These are phyloP conservation scores for Camponotus floridanus DNA, from an alignment of 1,140 invertebrate genomes.

Conservation along the genomic window DNA sequence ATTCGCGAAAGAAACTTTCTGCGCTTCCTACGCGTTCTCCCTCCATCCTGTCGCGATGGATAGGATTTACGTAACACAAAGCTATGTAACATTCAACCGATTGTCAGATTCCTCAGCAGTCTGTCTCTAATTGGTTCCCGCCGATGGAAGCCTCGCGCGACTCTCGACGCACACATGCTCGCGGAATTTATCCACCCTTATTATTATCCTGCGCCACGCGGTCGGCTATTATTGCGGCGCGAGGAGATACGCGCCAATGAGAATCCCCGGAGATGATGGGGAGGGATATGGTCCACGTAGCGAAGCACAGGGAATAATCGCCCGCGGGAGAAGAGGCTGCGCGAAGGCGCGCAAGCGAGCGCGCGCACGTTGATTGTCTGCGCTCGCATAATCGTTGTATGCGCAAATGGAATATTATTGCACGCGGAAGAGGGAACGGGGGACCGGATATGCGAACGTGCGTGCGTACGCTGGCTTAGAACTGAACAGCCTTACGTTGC, in stretches of 20 bases:
- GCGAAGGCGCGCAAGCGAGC: neutral
- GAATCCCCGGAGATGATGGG: constrained; percentile 12
- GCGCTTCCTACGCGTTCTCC: neutral
- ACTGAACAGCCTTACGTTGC: constrained; percentile 49
- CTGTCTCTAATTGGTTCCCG: constrained; percentile 62
- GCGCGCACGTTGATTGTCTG: constrained; percentile 52
- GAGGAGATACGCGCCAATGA: constrained; percentile 39
- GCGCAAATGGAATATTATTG: constrained; percentile 59
- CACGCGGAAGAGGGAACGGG: constrained; percentile 7
- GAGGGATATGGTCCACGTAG: constrained; percentile 36
- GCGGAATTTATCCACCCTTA: constrained; percentile 44
- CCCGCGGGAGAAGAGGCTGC: constrained; percentile 35
- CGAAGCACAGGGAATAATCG: constrained; percentile 43
- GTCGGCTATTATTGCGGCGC: constrained; percentile 33
- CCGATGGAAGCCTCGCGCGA: constrained; percentile 6
- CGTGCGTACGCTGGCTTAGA: constrained; percentile 29
- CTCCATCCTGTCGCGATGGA: neutral
- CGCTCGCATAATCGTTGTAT: constrained; percentile 55
- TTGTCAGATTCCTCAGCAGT: constrained; percentile 46
- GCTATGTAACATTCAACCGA: constrained; percentile 4
- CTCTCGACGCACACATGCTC: neutral
- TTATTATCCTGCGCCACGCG: constrained; percentile 63
- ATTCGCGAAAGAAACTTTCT: constrained; percentile 46
- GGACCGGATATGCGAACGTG: neutral
- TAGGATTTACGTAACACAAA: constrained; percentile 56